Evolutionary conservation across 23 tunicate species (phyloP).

Genomic region (Ascidia mentula): DNA sequence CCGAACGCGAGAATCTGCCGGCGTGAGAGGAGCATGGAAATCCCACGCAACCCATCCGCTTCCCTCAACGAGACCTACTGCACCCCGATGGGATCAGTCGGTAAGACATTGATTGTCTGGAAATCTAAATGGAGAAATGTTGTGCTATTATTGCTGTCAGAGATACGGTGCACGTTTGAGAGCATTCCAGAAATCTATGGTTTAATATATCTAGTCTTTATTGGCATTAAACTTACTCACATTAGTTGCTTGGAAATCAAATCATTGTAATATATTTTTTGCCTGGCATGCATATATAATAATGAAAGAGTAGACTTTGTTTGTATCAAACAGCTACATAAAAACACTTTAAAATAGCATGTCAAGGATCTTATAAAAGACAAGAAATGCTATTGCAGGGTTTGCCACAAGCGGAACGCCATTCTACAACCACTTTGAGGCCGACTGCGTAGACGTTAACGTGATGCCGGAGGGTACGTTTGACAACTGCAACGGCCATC

Average conservation of each 20-base stretch:
- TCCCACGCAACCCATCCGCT: not conserved
- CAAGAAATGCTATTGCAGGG: not conserved
- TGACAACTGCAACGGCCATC: constrained; percentile 26
- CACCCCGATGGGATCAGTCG: not conserved
- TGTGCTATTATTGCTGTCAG: too few relatives aligned
- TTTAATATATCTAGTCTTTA: too few relatives aligned
- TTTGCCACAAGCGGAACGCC: constrained; percentile 11
- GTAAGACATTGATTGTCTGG: too few relatives aligned
- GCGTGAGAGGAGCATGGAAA: not conserved
- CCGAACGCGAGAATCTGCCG: not conserved
- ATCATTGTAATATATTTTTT: too few relatives aligned
- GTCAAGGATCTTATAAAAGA: not conserved
- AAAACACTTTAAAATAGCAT: too few relatives aligned
- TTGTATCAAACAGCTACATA: too few relatives aligned
- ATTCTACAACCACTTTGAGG: constrained; percentile 11
- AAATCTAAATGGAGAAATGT: too few relatives aligned
- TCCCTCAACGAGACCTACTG: not conserved
- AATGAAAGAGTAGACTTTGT: too few relatives aligned
- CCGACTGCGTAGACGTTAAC: constrained; percentile 17
- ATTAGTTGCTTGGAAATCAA: too few relatives aligned
- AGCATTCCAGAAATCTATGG: too few relatives aligned
- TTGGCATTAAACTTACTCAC: not conserved
- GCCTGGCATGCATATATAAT: too few relatives aligned
- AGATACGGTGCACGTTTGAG: too few relatives aligned
- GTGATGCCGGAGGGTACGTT: constrained; percentile 13